Evolutionary conservation across 2,888 invertebrate genomes (phyloP).

Genomic region (Capitulum mitella): DNA sequence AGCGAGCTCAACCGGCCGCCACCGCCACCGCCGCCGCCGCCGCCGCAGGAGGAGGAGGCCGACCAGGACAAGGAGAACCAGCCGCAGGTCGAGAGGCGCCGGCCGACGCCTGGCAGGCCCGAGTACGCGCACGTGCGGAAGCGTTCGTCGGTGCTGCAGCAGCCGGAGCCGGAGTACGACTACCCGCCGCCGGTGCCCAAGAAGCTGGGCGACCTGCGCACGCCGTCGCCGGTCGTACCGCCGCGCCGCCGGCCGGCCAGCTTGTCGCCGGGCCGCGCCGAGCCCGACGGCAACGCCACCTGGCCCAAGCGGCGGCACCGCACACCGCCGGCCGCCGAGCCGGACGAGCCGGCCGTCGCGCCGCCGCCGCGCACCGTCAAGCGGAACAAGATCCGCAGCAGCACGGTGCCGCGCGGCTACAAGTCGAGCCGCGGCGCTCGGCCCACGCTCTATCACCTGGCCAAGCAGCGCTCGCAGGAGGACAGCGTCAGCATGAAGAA

Average conservation of each 20-base stretch:
- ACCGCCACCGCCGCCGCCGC: too few species aligned
- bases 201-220: not conserved
- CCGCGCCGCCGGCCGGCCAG: conserved; percentile 3
- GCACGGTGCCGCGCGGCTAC: not conserved
- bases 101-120: not conserved
- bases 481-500: conserved; percentile 6
- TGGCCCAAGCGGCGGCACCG: conserved; percentile 2
- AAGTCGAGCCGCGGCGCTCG: not conserved
- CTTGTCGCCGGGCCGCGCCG: not conserved
- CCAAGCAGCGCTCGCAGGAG: conserved; percentile 13
- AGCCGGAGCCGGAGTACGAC: not conserved
- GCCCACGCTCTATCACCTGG: conserved; percentile 13
- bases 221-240: not conserved
- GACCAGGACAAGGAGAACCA: not conserved
- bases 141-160: conserved; percentile 12
- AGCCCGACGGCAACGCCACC: not conserved
- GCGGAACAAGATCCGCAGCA: conserved; percentile 5
- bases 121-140: conserved; percentile 23
- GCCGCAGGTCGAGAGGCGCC: not conserved
- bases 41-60: not conserved
- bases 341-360: not conserved
- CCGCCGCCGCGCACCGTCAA: not conserved
- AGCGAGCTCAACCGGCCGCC: too few species aligned
- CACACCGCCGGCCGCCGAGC: not conserved
- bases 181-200: conserved; percentile 22